A percentile compares a stretch with the other conserved stretches of the same genome.
Conservation (phyloP, 2,113 vertebrate species). For the Hippolais icterina region DNA sequence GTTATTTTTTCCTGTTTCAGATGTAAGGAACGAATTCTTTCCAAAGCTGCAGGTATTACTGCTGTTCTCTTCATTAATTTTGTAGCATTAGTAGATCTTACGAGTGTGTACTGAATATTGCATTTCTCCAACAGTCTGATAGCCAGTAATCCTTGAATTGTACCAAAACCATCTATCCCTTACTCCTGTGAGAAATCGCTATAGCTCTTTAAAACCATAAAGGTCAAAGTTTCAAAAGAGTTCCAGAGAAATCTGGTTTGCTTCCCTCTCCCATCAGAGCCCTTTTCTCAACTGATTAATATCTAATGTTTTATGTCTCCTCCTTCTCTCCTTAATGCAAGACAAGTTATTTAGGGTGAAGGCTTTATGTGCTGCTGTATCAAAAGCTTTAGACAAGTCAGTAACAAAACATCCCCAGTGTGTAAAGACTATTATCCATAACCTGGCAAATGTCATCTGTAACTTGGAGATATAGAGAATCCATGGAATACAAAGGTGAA, state of each 20-base stretch:
- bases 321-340: slow-evolving; percentile 3
- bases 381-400: slow-evolving; percentile 68
- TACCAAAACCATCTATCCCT: neutral
- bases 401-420: slow-evolving; percentile 47
- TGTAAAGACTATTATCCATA: slow-evolving; percentile 58
- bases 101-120: neutral
- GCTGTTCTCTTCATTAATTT: neutral
- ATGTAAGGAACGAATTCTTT: neutral
- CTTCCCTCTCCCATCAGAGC: neutral
- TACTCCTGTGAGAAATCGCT: slow-evolving; percentile 3
- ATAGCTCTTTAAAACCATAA: slow-evolving; percentile 9
- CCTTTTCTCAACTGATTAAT: slow-evolving; percentile 46
- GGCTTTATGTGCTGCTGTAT: slow-evolving; percentile 55
- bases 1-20: neutral
- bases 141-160: neutral
- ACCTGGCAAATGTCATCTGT: slow-evolving; percentile 55
- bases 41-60: neutral
- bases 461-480: slow-evolving; percentile 48
- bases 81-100: neutral
- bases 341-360: slow-evolving; percentile 48
- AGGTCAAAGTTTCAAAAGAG: slow-evolving; percentile 21
- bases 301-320: slow-evolving; percentile 41
- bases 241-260: slow-evolving; percentile 24
- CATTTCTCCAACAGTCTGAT: neutral
- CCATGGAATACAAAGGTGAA: slow-evolving; percentile 29